A percentile compares a stretch with the other conserved stretches of the same genome.
Evolutionary conservation across 2,797 vertebrate species (phyloP).

Genomic region (Alosa sapidissima): DNA sequence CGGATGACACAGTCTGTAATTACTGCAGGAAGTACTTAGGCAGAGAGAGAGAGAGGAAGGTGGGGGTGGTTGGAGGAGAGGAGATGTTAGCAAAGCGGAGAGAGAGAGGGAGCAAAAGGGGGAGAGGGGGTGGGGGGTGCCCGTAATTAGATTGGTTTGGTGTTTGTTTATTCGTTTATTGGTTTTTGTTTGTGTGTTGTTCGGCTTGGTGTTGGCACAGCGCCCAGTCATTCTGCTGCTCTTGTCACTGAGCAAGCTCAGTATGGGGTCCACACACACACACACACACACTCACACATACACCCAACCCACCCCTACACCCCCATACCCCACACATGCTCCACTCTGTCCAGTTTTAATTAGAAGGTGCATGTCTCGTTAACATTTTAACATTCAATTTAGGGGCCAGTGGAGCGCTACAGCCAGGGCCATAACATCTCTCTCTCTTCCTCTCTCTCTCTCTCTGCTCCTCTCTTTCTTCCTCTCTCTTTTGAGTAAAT

Average conservation of each 20-base stretch:
- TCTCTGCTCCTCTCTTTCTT: slow-evolving; percentile 35
- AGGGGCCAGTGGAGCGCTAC: slow-evolving; percentile 69
- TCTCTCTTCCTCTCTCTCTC: slow-evolving; percentile 23
- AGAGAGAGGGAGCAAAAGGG: not conserved
- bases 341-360: slow-evolving; percentile 70
- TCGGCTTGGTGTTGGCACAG: slow-evolving; percentile 59
- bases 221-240: slow-evolving; percentile 66
- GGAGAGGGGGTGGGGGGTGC: slow-evolving; percentile 39
- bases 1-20: slow-evolving; percentile 49
- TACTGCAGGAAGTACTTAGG: slow-evolving; percentile 53
- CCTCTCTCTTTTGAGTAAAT: slow-evolving; percentile 35
- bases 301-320: not conserved
- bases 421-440: slow-evolving; percentile 39
- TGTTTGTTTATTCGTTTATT: slow-evolving; percentile 69
- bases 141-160: slow-evolving; percentile 56
- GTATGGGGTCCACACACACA: slow-evolving; percentile 33
- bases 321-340: slow-evolving; percentile 53
- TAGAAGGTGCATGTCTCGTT: slow-evolving; percentile 77
- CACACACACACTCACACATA: not conserved
- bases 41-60: slow-evolving; percentile 5
- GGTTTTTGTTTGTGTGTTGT: slow-evolving; percentile 63
- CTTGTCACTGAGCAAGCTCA: slow-evolving; percentile 50
- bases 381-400: slow-evolving; percentile 84
- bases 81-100: not conserved
- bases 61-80: slow-evolving; percentile 30